Percentiles rank a stretch among this genome's conserved stretches.
Conservation (phyloP, 2,113 vertebrate genomes). For the Gorsachius goisagi region DNA sequence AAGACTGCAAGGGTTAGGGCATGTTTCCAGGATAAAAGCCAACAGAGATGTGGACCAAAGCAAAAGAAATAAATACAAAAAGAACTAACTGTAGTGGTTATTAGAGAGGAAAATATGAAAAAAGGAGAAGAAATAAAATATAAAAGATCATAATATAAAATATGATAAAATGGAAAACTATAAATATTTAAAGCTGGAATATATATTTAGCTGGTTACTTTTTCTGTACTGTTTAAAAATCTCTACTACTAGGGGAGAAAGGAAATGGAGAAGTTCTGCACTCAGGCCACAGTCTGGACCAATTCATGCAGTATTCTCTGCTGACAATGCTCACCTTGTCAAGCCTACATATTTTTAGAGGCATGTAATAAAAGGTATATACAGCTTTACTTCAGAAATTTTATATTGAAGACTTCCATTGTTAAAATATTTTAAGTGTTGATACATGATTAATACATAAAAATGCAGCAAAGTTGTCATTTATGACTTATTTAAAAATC, state of each 20-base stretch:
- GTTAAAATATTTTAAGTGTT: neutral
- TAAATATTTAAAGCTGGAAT: neutral
- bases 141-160: neutral
- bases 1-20: neutral
- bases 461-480: neutral
- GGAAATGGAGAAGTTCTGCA: neutral
- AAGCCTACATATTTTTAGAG: neutral
- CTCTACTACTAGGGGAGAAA: neutral
- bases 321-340: neutral
- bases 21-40: neutral
- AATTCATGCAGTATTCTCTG: neutral
- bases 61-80: neutral
- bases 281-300: neutral
- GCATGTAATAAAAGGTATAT: neutral
- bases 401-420: neutral
- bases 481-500: neutral
- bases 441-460: neutral
- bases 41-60: neutral
- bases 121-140: neutral
- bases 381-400: neutral
- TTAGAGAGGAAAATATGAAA: neutral
- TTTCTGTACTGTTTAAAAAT: neutral
- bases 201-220: neutral
- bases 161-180: neutral
- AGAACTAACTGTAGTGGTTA: neutral